phyloP scores from a whole-genome alignment of 1,140 invertebrate species.

The Drosophila grimshawi region DNA sequence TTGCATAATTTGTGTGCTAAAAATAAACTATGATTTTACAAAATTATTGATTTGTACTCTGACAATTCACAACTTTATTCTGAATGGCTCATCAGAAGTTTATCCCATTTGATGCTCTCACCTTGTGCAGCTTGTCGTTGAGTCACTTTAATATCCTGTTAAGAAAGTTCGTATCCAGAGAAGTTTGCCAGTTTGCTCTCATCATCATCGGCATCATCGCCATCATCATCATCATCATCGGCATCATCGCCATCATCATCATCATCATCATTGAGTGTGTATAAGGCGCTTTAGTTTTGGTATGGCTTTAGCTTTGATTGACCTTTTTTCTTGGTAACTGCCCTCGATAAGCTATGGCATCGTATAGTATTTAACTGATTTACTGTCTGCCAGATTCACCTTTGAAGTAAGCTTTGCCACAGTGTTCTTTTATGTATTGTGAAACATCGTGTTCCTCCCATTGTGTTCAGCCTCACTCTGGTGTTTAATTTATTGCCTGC shows the following conservation, averaged over 20 bases:
- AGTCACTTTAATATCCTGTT: constrained; percentile 33
- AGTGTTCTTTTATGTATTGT: constrained; percentile 14
- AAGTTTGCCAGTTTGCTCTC: constrained; percentile 17
- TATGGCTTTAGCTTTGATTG: constrained; percentile 40
- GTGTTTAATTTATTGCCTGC: constrained; percentile 68
- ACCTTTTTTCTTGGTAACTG: constrained; percentile 11
- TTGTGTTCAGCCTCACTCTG: constrained; percentile 36
- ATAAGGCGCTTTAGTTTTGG: constrained; percentile 2
- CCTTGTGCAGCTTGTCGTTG: constrained; percentile 9
- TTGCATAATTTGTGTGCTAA: background rate
- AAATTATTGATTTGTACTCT: background rate
- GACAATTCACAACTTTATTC: constrained; percentile 7
- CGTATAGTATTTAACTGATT: constrained; percentile 28
- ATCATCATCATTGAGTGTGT: constrained; percentile 1
- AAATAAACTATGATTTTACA: background rate
- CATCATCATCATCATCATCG: background rate
- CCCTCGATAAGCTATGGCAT: constrained; percentile 32
- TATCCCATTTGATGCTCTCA: constrained; percentile 7
- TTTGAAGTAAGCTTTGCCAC: constrained; percentile 62
- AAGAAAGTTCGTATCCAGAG: constrained; percentile 8
- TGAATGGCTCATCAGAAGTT: constrained; percentile 12
- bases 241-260: background rate
- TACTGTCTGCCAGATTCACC: constrained; percentile 30
- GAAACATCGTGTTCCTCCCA: constrained; percentile 2
- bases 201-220: background rate